Base-by-base conservation (phyloP, 92 coral and sea anemone genomes). In the Porites rus region DNA sequence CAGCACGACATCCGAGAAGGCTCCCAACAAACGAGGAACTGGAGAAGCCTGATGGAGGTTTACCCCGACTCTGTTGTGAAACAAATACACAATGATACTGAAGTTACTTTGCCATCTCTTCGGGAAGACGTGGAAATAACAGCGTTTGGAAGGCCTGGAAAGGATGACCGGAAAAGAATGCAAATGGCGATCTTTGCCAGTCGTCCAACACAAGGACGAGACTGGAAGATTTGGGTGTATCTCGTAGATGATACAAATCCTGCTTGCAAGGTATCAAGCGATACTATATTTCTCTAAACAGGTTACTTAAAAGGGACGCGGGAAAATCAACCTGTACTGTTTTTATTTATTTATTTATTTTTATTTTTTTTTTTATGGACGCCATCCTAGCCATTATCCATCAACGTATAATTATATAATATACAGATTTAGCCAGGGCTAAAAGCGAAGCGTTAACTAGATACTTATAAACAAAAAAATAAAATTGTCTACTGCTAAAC, bases 121-220 rank as follows among this genome's bases (percentile, higher is more conserved):
- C 10, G 10, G 56, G 74, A 84, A 53, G 75, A 75, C 75, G 7
- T 65, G 22, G 74, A 70, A 14, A 66, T 84, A 53, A 75, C 88
- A 17, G 88, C 88, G n/a, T 84, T 84, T 74, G 88, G 88, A 64
- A 52, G 19, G 14, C 81, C 88, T 51, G 88, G 82, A 22, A 74
- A 14, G 4, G 66, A 52, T 25, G 88, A 84, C 82, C 64, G 54
- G 74, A 84, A 84, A 62, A 81, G 88, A 31, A 84, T 84, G 88
- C 82, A 84, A 54, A 75, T 84, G 88, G 76, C 81, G 51, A 65
- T 84, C 75, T 75, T 84, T 66, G 88, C 74, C 1, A 24, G 46
- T 18, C 52, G 56, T 8, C 81, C 88, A 14, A 65, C 65, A 2
- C 77, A 72, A 74, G 88, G 88, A 76, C 53, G 66, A 31, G 56